These are phyloP conservation scores for Anguilla marmorata DNA, from an alignment of 2,797 vertebrate genomes.

Conservation along the genomic window DNA sequence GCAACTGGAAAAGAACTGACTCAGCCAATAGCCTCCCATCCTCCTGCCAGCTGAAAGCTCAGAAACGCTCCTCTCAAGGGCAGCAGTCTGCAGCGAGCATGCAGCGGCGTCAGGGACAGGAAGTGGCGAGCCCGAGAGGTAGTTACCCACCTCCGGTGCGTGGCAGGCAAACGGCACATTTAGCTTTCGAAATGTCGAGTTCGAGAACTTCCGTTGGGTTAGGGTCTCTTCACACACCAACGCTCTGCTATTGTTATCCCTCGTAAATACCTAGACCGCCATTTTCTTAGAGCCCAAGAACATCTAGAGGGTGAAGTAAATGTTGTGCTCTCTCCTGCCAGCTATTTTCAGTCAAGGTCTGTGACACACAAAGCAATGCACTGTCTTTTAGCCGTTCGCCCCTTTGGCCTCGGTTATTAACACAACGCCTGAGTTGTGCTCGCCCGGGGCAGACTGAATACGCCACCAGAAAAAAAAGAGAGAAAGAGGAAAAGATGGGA, in stretches of 20 bases:
- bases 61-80: constrained; percentile 23
- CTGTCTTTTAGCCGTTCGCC: neutral
- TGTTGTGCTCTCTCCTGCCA: neutral
- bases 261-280: neutral
- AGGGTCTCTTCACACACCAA: neutral
- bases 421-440: neutral
- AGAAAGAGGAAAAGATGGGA: neutral
- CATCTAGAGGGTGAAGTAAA: neutral
- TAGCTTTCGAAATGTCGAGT: neutral
- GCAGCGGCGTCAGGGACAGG: neutral
- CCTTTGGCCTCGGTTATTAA: neutral
- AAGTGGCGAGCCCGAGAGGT: neutral
- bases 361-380: neutral
- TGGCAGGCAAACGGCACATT: neutral
- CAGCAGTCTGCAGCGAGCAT: neutral
- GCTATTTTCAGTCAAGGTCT: neutral
- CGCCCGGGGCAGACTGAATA: no score
- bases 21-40: neutral
- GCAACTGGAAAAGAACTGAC: neutral
- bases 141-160: constrained; percentile 16
- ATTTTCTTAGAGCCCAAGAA: neutral
- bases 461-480: neutral
- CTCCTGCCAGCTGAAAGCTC: constrained; percentile 16
- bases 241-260: neutral
- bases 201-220: neutral